Evolutionary conservation across 1,140 invertebrate genomes (phyloP), one percentile per base, ranked within the genome.

Genomic region (Plectus sambesii): DNA sequence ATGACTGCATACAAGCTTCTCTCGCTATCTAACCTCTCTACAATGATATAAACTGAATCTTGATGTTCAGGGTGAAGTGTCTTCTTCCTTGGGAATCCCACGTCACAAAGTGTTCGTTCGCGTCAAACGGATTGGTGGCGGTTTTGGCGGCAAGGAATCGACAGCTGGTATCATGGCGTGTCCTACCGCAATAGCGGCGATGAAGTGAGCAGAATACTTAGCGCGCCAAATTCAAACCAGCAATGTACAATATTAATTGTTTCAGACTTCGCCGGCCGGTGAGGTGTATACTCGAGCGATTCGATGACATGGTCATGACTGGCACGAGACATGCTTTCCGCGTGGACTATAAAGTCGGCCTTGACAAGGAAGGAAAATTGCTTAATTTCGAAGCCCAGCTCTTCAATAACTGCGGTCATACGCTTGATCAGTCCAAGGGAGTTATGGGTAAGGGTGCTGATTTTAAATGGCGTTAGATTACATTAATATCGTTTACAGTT

Each of bases 61-160:
- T n/a, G n/a, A n/a, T 64, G 55, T 82, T 51, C 77, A 89, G 75
- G 79, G 79, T 71, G 64, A 82, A 2, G 72, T 83, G 1, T 77
- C 84, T 2, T 76, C 82, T 55, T 76, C 81, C 4, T 73, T 92
- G 9, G 77, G 79, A n/a, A 70, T 89, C 15, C 79, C 81, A 0
- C 76, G 78, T 37, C 85, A 88, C 66, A 79, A 79, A 58, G 74
- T 94, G 26, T 77, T 80, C 1, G 78, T 80, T 6, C 79, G 79
- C 51, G 81, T 84, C 0, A 90, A 90, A 69, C 77, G 89, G 48
- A 71, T 94, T 58, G 89, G 89, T 5, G 90, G 90, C 30, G 90
- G 87, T 26, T 96, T 96, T 73, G 90, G 90, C 15, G 90, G 90
- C 2, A 96, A 96, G 73, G 88, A 94, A 70, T 82, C 83, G 0